phyloP scores from a whole-genome alignment of 2,888 invertebrate genomes.

The Tiliacea aurago region DNA sequence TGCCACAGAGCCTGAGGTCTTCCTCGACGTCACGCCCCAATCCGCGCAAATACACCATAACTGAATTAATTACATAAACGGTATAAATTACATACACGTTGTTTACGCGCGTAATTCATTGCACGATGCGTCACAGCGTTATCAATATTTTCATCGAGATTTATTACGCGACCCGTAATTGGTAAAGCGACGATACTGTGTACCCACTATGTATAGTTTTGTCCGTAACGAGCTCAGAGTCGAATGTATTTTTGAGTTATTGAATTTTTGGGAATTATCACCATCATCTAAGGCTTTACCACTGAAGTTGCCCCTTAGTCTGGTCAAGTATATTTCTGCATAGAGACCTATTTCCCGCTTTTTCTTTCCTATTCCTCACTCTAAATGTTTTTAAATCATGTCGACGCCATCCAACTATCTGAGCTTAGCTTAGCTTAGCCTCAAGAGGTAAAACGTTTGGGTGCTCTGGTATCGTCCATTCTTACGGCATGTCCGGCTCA shows the following conservation, averaged over 20 bases:
- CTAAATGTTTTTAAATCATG: not conserved
- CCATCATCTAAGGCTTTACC: not conserved
- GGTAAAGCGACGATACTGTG: constrained; percentile 67
- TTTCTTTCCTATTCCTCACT: not conserved
- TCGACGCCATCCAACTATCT: not conserved
- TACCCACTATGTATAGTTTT: constrained; percentile 44
- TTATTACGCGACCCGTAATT: constrained; percentile 80
- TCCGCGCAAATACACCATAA: constrained; percentile 55
- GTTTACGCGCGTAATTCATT: constrained; percentile 77
- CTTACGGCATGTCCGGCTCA: not conserved
- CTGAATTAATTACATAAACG: constrained; percentile 77
- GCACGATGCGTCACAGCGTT: constrained; percentile 74
- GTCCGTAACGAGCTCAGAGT: not conserved
- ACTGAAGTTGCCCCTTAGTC: no score
- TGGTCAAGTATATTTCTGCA: not conserved
- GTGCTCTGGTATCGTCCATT: not conserved
- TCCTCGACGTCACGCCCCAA: constrained; percentile 47
- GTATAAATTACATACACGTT: constrained; percentile 73
- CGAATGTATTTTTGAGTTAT: constrained; percentile 22
- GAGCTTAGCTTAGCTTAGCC: no score
- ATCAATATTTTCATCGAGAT: constrained; percentile 84
- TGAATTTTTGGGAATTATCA: constrained; percentile 1
- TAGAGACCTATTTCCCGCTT: no score
- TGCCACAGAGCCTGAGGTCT: constrained; percentile 49
- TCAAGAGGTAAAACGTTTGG: not conserved